Evolutionary conservation across 53 echinoderm and acorn worm species (phyloP).

Genomic region (Glandiceps talaboti): DNA sequence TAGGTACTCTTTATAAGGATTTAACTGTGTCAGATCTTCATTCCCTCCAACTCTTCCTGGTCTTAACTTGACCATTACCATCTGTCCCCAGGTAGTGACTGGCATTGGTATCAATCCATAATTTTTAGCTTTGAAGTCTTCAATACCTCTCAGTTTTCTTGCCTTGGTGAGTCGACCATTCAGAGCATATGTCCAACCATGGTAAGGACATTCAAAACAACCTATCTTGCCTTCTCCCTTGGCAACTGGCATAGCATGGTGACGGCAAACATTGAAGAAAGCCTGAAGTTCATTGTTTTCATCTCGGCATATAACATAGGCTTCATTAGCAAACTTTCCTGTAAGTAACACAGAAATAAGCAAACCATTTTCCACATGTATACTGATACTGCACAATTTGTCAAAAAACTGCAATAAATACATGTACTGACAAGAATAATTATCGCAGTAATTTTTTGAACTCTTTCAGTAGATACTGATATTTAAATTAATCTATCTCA

Average conservation of each 20-base stretch:
- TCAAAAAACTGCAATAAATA: too few species aligned
- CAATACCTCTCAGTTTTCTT: neutral
- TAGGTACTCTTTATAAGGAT: too few species aligned
- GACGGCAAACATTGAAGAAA: neutral
- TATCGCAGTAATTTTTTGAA: too few species aligned
- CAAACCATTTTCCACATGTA: too few species aligned
- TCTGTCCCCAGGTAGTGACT: neutral
- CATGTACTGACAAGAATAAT: too few species aligned
- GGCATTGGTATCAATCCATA: neutral
- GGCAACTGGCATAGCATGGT: neutral
- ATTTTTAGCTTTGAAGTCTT: neutral
- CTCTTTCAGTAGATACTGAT: too few species aligned
- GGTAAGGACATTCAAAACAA: neutral
- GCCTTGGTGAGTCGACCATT: neutral
- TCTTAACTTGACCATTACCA: neutral
- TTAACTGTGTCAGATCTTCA: neutral
- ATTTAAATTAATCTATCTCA: too few species aligned
- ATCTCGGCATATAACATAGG: neutral
- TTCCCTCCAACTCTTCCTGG: neutral
- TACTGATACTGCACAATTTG: too few species aligned
- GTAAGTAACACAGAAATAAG: too few species aligned
- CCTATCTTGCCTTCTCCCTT: neutral
- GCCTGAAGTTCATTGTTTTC: neutral
- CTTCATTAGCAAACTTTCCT: neutral
- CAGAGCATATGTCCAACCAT: neutral